Percentiles rank a stretch among this genome's conserved stretches.
These are phyloP conservation scores for Phorcus lineatus DNA, from an alignment of 2,888 invertebrate species.

Conservation along the genomic window DNA sequence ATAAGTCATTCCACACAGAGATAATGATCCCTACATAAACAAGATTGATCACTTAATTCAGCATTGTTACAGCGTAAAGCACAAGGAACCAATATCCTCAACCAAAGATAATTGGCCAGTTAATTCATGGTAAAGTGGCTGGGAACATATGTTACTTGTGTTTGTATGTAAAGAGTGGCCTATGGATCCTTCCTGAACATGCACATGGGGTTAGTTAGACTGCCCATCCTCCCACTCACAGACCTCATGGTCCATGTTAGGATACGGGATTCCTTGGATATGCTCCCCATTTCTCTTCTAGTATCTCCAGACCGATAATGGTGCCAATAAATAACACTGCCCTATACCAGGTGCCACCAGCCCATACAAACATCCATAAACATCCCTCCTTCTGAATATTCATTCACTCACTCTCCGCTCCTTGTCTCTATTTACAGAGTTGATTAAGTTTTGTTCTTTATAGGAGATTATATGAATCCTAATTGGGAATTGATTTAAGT, in stretches of 20 bases:
- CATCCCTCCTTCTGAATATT: too few species aligned
- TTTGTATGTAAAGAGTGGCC: background rate
- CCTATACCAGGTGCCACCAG: too few species aligned
- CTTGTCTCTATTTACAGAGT: too few species aligned
- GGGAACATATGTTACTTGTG: background rate
- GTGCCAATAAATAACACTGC: background rate
- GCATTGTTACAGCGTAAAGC: too few species aligned
- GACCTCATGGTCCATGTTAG: background rate
- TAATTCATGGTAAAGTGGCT: background rate
- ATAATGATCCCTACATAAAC: too few species aligned
- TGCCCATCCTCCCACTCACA: background rate
- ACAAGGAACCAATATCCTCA: background rate
- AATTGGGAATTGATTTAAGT: too few species aligned
- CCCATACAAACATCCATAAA: too few species aligned
- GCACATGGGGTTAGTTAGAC: background rate
- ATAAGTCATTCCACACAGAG: too few species aligned
- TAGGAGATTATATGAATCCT: too few species aligned
- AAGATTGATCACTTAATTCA: too few species aligned
- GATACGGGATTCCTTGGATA: background rate
- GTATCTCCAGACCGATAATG: background rate
- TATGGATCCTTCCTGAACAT: background rate
- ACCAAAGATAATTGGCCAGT: background rate
- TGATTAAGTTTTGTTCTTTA: too few species aligned
- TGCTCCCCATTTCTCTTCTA: background rate
- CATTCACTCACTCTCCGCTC: too few species aligned